A percentile compares a stretch with the other conserved stretches of the same genome.
These are phyloP conservation scores for Caenorhabditis macrosperma DNA, from an alignment of 2,888 invertebrate genomes.

Conservation along the genomic window DNA sequence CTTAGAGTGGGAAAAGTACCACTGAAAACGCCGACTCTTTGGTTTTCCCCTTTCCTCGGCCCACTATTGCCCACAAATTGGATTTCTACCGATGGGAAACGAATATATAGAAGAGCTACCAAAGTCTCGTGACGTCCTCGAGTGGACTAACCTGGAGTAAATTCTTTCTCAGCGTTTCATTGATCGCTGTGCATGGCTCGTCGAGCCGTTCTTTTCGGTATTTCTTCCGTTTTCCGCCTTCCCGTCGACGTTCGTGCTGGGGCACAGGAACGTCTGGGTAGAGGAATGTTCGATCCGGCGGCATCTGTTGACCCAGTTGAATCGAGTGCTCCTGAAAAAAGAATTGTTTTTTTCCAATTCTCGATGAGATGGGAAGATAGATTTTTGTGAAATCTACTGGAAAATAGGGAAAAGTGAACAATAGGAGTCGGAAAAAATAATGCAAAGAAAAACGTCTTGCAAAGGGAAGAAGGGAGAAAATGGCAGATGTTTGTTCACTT, in stretches of 20 bases:
- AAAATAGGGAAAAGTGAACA: slow-evolving; percentile 18
- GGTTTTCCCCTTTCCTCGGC: too few relatives aligned
- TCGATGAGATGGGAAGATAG: not conserved
- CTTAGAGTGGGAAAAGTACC: too few relatives aligned
- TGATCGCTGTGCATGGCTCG: slow-evolving; percentile 67
- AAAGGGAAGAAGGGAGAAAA: not conserved
- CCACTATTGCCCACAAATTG: too few relatives aligned
- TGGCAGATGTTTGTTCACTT: not conserved
- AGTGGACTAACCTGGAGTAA: slow-evolving; percentile 73
- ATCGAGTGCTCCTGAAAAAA: slow-evolving; percentile 45
- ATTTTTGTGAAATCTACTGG: slow-evolving; percentile 14
- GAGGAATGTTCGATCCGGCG: slow-evolving; percentile 34
- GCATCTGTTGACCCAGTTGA: slow-evolving; percentile 41
- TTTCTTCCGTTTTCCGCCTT: slow-evolving; percentile 59
- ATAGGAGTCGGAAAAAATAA: not conserved
- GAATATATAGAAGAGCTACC: not conserved
- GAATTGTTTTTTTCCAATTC: not conserved
- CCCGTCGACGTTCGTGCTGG: slow-evolving; percentile 42
- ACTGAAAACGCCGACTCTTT: too few relatives aligned
- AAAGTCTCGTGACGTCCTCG: too few relatives aligned
- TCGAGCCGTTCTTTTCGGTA: slow-evolving; percentile 48
- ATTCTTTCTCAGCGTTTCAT: slow-evolving; percentile 72
- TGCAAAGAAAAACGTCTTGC: slow-evolving; percentile 10
- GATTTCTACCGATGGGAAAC: too few relatives aligned
- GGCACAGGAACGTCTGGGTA: slow-evolving; percentile 20